Conservation (phyloP, 2,888 invertebrate species). For the Tetragonisca angustula region DNA sequence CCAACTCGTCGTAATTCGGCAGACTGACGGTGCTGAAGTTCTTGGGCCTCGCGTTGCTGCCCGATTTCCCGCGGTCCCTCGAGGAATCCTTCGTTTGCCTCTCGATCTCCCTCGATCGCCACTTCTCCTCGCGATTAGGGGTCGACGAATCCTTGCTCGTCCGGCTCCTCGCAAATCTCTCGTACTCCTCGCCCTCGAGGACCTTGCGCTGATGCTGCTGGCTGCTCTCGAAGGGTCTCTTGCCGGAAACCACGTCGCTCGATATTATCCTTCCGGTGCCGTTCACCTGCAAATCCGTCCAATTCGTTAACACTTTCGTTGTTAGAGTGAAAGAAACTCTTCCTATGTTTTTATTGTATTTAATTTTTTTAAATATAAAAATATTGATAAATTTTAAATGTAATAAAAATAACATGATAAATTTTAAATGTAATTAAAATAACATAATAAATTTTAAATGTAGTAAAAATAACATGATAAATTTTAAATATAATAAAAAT, state of each 20-base stretch:
- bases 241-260: constrained; percentile 74
- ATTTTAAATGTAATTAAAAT: too few species aligned
- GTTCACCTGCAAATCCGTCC: constrained; percentile 72
- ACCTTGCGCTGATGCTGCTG: constrained; percentile 52
- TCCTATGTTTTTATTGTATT: too few species aligned
- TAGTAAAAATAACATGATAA: too few species aligned
- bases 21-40: constrained; percentile 85
- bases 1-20: constrained; percentile 85
- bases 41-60: constrained; percentile 75
- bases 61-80: constrained; percentile 42
- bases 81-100: constrained; percentile 46
- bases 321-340: too few species aligned
- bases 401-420: too few species aligned
- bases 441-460: too few species aligned
- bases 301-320: constrained; percentile 15
- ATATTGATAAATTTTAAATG: too few species aligned
- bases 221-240: constrained; percentile 40
- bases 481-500: too few species aligned
- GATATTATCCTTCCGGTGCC: constrained; percentile 77
- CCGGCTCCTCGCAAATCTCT: constrained; percentile 68
- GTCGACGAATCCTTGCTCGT: constrained; percentile 69
- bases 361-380: too few species aligned
- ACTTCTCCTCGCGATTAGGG: constrained; percentile 66
- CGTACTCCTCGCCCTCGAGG: constrained; percentile 69
- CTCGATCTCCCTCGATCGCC: constrained; percentile 45